These are phyloP conservation scores for Alexandromys oeconomus DNA, from an alignment of 2,797 vertebrate species.

Conservation along the genomic window DNA sequence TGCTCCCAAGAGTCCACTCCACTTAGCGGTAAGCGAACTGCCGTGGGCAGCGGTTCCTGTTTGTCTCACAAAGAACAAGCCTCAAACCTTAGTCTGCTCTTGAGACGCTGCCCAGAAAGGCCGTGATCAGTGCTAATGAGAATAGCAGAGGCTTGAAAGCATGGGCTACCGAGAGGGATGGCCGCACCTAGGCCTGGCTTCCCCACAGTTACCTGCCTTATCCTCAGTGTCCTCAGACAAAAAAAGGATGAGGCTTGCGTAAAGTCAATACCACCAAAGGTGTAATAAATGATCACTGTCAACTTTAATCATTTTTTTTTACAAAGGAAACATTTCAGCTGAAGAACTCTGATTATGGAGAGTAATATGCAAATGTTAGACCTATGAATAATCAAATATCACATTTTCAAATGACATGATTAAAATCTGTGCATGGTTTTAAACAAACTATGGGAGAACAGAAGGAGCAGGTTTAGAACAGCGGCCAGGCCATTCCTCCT, in stretches of 20 bases:
- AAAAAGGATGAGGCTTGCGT: not conserved
- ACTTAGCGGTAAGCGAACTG: constrained; percentile 94
- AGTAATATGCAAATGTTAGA: not conserved
- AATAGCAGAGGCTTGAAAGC: not conserved
- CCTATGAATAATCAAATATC: not conserved
- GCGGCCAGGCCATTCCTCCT: not conserved
- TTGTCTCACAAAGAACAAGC: not conserved
- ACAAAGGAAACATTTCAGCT: constrained; percentile 18
- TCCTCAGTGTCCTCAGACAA: not conserved
- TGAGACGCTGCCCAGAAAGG: not conserved
- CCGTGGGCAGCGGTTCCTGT: not conserved
- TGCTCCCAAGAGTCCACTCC: constrained; percentile 94
- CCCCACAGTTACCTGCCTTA: not conserved
- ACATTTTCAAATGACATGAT: not conserved
- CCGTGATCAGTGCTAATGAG: not conserved
- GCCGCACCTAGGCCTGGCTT: not conserved
- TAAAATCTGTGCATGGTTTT: not conserved
- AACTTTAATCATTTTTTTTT: not conserved
- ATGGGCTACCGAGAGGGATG: not conserved
- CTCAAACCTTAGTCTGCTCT: not conserved
- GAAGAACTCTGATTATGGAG: constrained; percentile 21
- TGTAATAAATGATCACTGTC: not conserved
- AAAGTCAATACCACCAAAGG: not conserved
- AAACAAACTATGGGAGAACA: not conserved
- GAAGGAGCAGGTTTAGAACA: not conserved